Base-by-base conservation (phyloP, 2,888 invertebrate genomes). In the Nomada lathburiana region DNA sequence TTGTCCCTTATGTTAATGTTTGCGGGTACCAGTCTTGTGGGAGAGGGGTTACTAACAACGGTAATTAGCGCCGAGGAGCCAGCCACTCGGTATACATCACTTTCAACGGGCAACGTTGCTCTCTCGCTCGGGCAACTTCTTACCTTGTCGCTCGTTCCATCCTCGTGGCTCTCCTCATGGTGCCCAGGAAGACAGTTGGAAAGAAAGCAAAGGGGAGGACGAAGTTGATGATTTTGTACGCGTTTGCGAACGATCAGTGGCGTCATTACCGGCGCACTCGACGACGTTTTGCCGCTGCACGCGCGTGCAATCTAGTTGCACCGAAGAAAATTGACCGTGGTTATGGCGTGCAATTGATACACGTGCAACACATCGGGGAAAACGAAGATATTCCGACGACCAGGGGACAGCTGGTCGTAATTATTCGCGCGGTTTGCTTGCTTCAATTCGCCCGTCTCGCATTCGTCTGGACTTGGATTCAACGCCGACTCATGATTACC, bases 1-100 rank as follows among this genome's bases (percentile, higher is more conserved):
- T 88, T 89, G 89, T 89, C 89, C 83, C 84, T 89, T 89, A 89
- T 89, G 89, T 88, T 89, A 89, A 89, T 89, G 89, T 86, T 89
- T 83, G 83, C 84, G 73, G 70, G 86, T 74, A 75, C 80, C 69
- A 65, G 77, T 67, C 65, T 77, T 64, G 87, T 81, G 79, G 79
- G 2, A 2, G 80, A 2, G 80, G 82, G 76, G 72, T 89, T 89
- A 88, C 89, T 89, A 89, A 89, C 89, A 89, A 87, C 87, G 82
- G 87, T 89, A 89, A 89, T 89, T 89, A 89, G 87, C 87, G 82
- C 80, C 86, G 81, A 80, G 89, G 71, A 86, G 82, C 87, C 80
- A 80, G 82, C 82, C 85, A 85, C 84, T 85, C 88, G 84, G 87
- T 88, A 89, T 89, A 88, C 89, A 89, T 89, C 89, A 89, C 83